Percentiles rank a stretch among this genome's conserved stretches.
phyloP scores from a whole-genome alignment of 2,797 vertebrate genomes.

The Tachyglossus aculeatus region DNA sequence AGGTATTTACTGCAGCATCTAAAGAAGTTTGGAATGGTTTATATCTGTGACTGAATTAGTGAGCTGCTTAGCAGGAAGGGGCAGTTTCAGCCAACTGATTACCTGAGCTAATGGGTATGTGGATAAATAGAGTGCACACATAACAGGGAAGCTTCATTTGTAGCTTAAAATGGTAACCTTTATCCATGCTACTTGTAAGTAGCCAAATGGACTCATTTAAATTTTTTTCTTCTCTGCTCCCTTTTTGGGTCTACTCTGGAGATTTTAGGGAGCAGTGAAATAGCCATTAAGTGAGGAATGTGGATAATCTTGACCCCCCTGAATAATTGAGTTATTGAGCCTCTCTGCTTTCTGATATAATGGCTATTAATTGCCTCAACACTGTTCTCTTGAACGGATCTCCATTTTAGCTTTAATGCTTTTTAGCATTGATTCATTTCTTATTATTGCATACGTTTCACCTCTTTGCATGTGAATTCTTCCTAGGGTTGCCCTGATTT shows the following conservation, averaged over 20 bases:
- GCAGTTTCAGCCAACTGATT: too few species aligned
- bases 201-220: neutral
- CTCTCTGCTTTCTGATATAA: slow-evolving; percentile 10
- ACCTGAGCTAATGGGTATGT: too few species aligned
- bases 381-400: slow-evolving; percentile 8
- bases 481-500: too few species aligned
- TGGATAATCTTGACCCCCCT: neutral
- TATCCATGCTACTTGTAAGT: neutral
- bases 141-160: too few species aligned
- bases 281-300: neutral
- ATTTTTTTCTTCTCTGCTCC: neutral
- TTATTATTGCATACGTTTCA: too few species aligned
- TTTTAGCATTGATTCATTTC: too few species aligned
- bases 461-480: neutral
- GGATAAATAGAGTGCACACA: too few species aligned
- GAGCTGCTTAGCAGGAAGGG: too few species aligned
- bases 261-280: neutral
- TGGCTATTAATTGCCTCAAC: neutral
- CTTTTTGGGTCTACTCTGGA: neutral
- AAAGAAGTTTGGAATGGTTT: too few species aligned
- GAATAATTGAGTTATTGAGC: neutral
- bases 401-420: slow-evolving; percentile 6
- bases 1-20: too few species aligned
- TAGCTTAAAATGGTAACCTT: too few species aligned
- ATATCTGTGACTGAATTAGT: too few species aligned